Evolutionary conservation across 2,797 vertebrate species (phyloP).

Genomic region (Pseudotriccus pelzelni): DNA sequence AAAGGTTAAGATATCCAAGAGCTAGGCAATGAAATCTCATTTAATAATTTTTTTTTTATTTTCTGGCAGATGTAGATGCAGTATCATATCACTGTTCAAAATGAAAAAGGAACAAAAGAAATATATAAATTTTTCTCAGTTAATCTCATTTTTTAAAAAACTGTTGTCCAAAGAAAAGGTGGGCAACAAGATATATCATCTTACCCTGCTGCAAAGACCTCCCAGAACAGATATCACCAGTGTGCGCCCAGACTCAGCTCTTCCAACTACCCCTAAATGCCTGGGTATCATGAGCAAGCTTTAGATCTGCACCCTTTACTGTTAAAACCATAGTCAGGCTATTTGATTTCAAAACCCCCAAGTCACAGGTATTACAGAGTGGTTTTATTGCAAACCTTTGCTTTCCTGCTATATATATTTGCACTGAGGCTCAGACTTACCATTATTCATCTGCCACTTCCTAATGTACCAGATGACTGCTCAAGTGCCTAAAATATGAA

Average conservation of each 20-base stretch:
- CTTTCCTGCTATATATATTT: not conserved
- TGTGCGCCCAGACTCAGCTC: not conserved
- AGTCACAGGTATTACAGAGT: not conserved
- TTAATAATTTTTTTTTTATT: not conserved
- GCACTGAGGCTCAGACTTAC: not conserved
- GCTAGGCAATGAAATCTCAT: not conserved
- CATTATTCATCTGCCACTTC: not conserved
- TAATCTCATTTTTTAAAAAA: not conserved
- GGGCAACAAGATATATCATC: not conserved
- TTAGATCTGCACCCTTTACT: not conserved
- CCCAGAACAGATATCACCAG: not conserved
- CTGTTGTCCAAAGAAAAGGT: not conserved
- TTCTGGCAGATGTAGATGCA: not conserved
- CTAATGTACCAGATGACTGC: not conserved
- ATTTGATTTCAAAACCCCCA: not conserved
- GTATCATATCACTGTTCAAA: not conserved
- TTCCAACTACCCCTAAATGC: not conserved
- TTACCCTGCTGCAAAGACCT: not conserved
- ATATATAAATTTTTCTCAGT: not conserved
- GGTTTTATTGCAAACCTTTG: not conserved
- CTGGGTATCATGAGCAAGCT: accelerated
- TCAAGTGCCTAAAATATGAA: not conserved
- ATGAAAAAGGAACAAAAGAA: not conserved
- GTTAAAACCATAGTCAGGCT: not conserved
- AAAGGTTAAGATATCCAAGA: not conserved